Conservation (phyloP, 2,888 invertebrate genomes). For the Boloria selene region DNA sequence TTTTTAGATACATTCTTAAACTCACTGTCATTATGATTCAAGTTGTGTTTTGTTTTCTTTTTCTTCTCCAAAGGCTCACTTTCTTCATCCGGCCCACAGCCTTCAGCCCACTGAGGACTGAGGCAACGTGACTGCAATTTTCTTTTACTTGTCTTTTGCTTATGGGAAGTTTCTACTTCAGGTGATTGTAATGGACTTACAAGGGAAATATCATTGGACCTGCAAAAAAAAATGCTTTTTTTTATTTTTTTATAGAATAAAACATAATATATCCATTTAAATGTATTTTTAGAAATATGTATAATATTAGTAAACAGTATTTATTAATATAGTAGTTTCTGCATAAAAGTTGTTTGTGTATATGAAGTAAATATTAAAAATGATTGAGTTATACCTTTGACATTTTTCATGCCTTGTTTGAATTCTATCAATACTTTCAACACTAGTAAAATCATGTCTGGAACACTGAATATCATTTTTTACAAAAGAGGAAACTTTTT, state of each 20-base stretch:
- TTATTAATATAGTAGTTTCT: too few relatives aligned
- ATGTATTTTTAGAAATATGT: too few relatives aligned
- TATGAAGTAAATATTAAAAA: conserved; percentile 10
- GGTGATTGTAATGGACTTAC: conserved; percentile 63
- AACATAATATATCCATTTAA: too few relatives aligned
- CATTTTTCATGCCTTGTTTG: conserved; percentile 54
- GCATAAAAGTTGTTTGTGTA: too few relatives aligned
- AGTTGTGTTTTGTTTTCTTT: conserved; percentile 38
- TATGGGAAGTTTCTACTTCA: conserved; percentile 49
- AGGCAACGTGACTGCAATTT: conserved; percentile 55
- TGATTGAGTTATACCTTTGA: conserved; percentile 56
- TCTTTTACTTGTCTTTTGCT: conserved; percentile 55
- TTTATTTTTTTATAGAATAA: too few relatives aligned
- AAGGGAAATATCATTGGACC: conserved; percentile 56
- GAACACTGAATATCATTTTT: conserved; percentile 79
- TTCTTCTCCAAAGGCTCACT: conserved; percentile 48
- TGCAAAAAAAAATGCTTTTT: conserved; percentile 45
- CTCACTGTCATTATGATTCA: conserved; percentile 47
- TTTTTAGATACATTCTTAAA: conserved; percentile 46
- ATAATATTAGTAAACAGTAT: too few relatives aligned
- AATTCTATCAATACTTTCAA: conserved; percentile 69
- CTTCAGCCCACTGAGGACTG: conserved; percentile 76
- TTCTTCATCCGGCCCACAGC: conserved; percentile 60
- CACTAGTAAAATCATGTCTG: conserved; percentile 73
- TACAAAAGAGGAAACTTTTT: conserved; percentile 81